Evolutionary conservation across 2,113 vertebrate genomes (phyloP), one percentile per base, ranked within the genome.

Genomic region (Neogobius melanostomus): DNA sequence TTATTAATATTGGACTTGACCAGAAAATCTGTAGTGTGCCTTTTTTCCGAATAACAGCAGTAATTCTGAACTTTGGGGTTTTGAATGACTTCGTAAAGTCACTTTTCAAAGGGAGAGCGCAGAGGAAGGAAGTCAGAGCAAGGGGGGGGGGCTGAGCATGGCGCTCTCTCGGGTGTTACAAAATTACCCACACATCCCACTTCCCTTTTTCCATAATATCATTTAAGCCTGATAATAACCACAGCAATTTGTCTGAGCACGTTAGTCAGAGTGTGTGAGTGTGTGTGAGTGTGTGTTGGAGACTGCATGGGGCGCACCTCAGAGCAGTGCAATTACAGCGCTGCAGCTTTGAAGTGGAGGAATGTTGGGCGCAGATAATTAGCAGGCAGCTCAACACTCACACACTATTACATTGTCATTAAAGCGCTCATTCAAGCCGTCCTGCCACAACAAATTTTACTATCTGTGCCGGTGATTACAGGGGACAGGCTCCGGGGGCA

Each of bases 311-410:
- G 84, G 88, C 91, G 90, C 90, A 92, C 90, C 91, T 93, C 83
- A 75, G 56, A 88, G 85, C 85, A 71, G 80, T 89, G 84, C 90
- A 92, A 92, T 92, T 92, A 93, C 83, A 82, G 84, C 77, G 72
- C 53, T 28, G 82, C 14, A 60, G 75, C 89, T 92, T 91, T 90
- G 90, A 92, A 89, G 87, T 90, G 90, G 77, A 87, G 89, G 85
- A 92, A 92, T 90, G 88, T 80, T 85, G 79, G 80, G 82, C 82
- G 50, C 70, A 75, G 79, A 83, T 90, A 87, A 89, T 87, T 86
- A 82, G 82, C 81, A 60, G 79, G 76, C 86, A 81, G 75, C 75
- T 74, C 85, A 64, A 46, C 84, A 69, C 75, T 84, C 75, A 79
- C 82, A 81, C 83, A 78, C 76, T 87, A 86, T 91, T 90, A 90